Conservation (phyloP, 2,888 invertebrate species). For the Erebia palarica region DNA sequence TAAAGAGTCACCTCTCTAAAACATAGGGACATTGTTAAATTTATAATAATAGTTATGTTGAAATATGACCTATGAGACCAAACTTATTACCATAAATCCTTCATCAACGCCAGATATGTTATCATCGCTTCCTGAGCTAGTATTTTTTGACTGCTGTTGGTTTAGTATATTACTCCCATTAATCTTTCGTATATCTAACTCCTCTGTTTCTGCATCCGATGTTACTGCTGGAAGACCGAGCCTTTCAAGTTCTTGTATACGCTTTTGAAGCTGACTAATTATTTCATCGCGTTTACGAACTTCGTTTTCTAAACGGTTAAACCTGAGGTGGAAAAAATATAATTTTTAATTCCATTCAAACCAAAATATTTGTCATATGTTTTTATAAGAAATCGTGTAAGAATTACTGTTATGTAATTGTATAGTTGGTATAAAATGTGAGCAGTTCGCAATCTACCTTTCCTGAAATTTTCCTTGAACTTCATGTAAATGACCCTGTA, state of each 20-base stretch:
- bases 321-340: slow-evolving; percentile 63
- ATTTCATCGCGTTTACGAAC: slow-evolving; percentile 91
- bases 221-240: slow-evolving; percentile 54
- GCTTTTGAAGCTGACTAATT: slow-evolving; percentile 88
- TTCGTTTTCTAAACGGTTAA: slow-evolving; percentile 90
- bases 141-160: slow-evolving; percentile 54
- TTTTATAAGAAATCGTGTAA: slow-evolving; percentile 4
- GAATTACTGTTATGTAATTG: background rate
- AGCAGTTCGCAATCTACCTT: slow-evolving; percentile 56
- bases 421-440: background rate
- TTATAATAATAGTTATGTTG: background rate
- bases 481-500: slow-evolving; percentile 88
- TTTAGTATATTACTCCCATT: slow-evolving; percentile 42
- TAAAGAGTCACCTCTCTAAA: slow-evolving; percentile 86
- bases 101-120: slow-evolving; percentile 66
- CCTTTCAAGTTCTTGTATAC: slow-evolving; percentile 86
- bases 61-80: slow-evolving; percentile 2
- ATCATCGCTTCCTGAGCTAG: slow-evolving; percentile 76
- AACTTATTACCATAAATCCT: slow-evolving; percentile 72
- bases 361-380: no score
- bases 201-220: slow-evolving; percentile 16
- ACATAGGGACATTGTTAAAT: slow-evolving; percentile 30
- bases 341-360: background rate
- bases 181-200: slow-evolving; percentile 26
- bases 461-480: slow-evolving; percentile 88